Evolutionary conservation across 2,797 vertebrate genomes (phyloP), one percentile per base, ranked within the genome.

Genomic region (Scarus forsteni): DNA sequence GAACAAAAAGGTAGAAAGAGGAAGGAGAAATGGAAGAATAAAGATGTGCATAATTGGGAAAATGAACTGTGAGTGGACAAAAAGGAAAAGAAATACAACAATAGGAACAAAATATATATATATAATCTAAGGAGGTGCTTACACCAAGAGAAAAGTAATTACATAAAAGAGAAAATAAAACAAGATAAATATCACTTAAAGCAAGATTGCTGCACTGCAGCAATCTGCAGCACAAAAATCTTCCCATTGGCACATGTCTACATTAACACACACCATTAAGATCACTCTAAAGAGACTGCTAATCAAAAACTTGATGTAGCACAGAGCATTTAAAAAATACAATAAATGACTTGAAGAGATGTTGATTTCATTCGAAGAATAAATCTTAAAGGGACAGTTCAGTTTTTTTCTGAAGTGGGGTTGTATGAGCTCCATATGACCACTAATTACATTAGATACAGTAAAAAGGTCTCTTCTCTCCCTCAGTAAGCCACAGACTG

Each of bases 181-280:
- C 45, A 50, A 74, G 64, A 70, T 70, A 69, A 13, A 65, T 77
- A 73, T 62, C 75, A 54, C 60, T 73, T 73, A 75, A 61, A 75
- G 71, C 61, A 69, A n/a, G n/a, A n/a, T n/a, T n/a, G n/a, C n/a
- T n/a, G n/a, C n/a, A n/a, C n/a, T n/a, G n/a, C n/a, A n/a, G n/a
- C n/a, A n/a, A n/a, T n/a, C n/a, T n/a, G 61, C 59, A 77, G 75
- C 81, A 86, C 72, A 62, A 39, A 57, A 58, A 53, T 74, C 75
- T 16, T 66, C 62, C 60, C 44, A 74, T 81, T 70, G 45, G 57
- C 10, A 74, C 61, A 70, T 44, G 36, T 54, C 53, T 75, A 51
- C 65, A 45, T 10, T 35, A 27, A 51, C 58, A 59, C 54, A 66
- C 67, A 46, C 35, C 49, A 53, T 35, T 11, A 52, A 61, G n/a